Percentiles rank a stretch among this genome's conserved stretches.
phyloP scores from a whole-genome alignment of 1,140 invertebrate genomes.

The Gerris buenoi region DNA sequence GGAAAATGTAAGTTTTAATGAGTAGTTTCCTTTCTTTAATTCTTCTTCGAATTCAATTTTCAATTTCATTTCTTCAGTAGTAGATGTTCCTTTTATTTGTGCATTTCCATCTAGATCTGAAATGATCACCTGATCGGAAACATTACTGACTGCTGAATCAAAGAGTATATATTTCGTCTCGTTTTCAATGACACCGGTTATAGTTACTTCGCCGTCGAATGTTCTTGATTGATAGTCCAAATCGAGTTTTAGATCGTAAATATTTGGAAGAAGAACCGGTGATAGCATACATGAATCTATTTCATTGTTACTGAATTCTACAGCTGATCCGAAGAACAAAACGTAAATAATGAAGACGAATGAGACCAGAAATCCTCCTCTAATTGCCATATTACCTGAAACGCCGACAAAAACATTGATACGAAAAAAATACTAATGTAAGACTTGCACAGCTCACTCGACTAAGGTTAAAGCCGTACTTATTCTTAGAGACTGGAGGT shows the following conservation, averaged over 20 bases:
- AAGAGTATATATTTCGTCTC: neutral
- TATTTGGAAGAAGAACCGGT: neutral
- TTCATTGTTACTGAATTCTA: neutral
- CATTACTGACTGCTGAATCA: too few species aligned
- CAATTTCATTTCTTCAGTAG: too few species aligned
- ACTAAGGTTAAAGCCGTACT: too few species aligned
- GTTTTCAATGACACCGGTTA: neutral
- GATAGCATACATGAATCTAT: neutral
- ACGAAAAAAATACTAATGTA: too few species aligned
- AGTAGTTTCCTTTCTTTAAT: too few species aligned
- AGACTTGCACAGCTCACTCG: too few species aligned
- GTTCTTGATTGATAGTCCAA: neutral
- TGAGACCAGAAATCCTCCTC: neutral
- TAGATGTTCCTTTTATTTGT: too few species aligned
- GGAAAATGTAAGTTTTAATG: neutral
- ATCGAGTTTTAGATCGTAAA: neutral
- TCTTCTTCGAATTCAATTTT: too few species aligned
- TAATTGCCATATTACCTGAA: neutral
- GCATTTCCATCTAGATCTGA: too few species aligned
- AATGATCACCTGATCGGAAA: too few species aligned
- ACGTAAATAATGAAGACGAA: neutral
- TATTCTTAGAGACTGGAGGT: too few species aligned
- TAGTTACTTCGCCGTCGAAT: neutral
- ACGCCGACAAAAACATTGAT: neutral
- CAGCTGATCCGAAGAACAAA: neutral